These are phyloP conservation scores for Galerucella calmariensis DNA, from an alignment of 2,888 invertebrate genomes.

Conservation along the genomic window DNA sequence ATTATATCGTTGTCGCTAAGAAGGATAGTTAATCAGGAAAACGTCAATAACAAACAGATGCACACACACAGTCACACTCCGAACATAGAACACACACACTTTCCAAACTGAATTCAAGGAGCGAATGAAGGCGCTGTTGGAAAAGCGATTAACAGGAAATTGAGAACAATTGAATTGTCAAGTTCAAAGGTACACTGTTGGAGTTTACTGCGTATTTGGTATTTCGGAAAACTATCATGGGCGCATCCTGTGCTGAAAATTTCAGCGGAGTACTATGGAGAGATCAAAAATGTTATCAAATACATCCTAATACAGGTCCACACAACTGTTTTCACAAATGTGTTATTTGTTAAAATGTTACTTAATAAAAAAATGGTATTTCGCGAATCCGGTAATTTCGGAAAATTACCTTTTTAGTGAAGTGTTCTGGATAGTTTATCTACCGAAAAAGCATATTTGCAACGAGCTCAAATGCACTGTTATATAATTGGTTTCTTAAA, in stretches of 20 bases:
- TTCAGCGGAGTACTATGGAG: neutral
- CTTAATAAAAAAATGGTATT: too few relatives aligned
- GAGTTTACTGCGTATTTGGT: constrained; percentile 35
- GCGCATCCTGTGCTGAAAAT: neutral
- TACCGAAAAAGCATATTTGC: too few relatives aligned
- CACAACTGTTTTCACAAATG: too few relatives aligned
- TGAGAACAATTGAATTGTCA: constrained; percentile 63
- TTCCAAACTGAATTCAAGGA: constrained; percentile 40
- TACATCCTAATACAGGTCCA: too few relatives aligned
- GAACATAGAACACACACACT: constrained; percentile 31
- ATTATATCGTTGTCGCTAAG: neutral
- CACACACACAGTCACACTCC: constrained; percentile 14
- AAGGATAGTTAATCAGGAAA: constrained; percentile 22
- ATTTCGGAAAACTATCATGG: neutral
- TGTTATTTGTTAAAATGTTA: too few relatives aligned
- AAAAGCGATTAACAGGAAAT: constrained; percentile 53
- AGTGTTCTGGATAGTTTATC: too few relatives aligned
- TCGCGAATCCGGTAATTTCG: too few relatives aligned
- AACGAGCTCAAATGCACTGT: too few relatives aligned
- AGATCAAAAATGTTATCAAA: too few relatives aligned
- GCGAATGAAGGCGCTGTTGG: constrained; percentile 40
- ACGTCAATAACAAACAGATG: constrained; percentile 33
- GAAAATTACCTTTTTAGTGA: too few relatives aligned
- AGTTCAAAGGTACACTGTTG: constrained; percentile 62
- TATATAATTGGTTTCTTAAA: too few relatives aligned